Evolutionary conservation across 2,888 invertebrate genomes (phyloP).

Genomic region (Drosophila ustulata): DNA sequence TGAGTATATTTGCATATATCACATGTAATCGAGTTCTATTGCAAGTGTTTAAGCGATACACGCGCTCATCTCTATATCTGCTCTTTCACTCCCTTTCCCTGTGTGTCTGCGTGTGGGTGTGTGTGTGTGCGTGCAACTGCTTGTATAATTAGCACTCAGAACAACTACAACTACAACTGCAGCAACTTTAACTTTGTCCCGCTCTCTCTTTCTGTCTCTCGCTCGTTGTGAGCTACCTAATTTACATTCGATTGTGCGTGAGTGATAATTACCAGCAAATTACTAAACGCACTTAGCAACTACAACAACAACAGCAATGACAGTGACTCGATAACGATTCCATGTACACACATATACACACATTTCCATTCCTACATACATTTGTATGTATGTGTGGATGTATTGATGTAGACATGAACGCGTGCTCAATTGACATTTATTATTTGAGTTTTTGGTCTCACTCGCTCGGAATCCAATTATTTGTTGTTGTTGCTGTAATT

Average conservation of each 20-base stretch:
- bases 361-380: neutral
- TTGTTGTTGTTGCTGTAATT: constrained; percentile 45
- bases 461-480: constrained; percentile 29
- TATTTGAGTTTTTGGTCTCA: constrained; percentile 46
- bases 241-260: constrained; percentile 75
- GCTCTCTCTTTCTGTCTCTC: constrained; percentile 11
- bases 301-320: constrained; percentile 46
- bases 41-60: neutral
- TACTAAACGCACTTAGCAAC: constrained; percentile 74
- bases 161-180: constrained; percentile 34
- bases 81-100: neutral
- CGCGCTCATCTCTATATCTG: constrained; percentile 10
- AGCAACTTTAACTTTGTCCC: constrained; percentile 22
- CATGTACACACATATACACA: neutral
- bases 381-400: neutral
- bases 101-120: constrained; percentile 10
- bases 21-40: neutral
- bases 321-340: constrained; percentile 21
- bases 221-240: constrained; percentile 30
- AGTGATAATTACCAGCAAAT: constrained; percentile 78
- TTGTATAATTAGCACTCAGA: constrained; percentile 65
- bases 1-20: neutral
- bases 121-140: constrained; percentile 43
- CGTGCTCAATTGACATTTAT: constrained; percentile 74
- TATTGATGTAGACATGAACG: constrained; percentile 24